Evolutionary conservation across 2,113 vertebrate species (phyloP).

Genomic region (Petrocephalus microphthalmus): DNA sequence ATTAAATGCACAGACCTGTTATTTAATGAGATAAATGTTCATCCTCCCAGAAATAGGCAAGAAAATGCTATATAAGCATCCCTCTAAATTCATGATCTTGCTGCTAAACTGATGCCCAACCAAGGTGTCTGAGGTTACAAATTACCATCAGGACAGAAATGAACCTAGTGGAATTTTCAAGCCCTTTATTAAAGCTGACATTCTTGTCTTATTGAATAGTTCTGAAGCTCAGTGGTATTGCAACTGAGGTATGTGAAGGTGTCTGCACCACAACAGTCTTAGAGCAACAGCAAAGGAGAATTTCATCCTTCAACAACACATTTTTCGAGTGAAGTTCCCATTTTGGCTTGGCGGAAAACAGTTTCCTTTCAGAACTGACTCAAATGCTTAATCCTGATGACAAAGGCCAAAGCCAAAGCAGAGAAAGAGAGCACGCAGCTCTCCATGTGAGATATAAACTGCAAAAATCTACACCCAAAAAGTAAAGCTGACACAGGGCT

Average conservation of each 20-base stretch:
- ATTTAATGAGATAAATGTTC: background rate
- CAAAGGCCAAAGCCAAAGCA: background rate
- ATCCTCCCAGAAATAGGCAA: background rate
- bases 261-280: background rate
- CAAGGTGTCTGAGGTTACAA: background rate
- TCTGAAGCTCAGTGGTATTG: background rate
- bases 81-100: background rate
- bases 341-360: background rate
- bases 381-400: background rate
- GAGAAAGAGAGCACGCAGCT: background rate
- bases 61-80: background rate
- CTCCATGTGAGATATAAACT: background rate
- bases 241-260: background rate
- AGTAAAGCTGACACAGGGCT: background rate
- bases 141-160: background rate
- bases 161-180: background rate
- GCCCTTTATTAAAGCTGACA: background rate
- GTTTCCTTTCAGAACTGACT: background rate
- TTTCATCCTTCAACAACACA: background rate
- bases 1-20: background rate
- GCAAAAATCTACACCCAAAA: background rate
- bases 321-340: background rate
- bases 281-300: background rate
- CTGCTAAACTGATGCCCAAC: background rate
- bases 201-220: background rate